A percentile compares a stretch with the other conserved stretches of the same genome.
phyloP scores from a whole-genome alignment of 2,113 vertebrate species.

The Dipodomys merriami region DNA sequence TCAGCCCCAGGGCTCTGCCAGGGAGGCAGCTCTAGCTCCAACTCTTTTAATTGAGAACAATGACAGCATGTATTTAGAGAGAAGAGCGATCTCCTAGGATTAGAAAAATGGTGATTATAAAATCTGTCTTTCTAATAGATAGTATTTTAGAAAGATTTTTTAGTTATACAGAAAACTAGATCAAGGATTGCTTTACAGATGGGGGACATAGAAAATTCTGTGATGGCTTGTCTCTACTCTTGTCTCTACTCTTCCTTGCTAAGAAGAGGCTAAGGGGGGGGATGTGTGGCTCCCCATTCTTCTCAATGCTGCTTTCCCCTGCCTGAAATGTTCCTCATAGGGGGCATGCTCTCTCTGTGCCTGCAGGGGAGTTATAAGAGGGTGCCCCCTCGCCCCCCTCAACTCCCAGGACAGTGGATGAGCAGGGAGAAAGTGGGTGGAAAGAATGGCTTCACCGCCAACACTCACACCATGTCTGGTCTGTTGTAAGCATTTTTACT shows the following conservation, averaged over 20 bases:
- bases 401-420: not conserved
- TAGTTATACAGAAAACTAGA: not conserved
- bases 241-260: not conserved
- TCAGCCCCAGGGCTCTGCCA: conserved; percentile 15
- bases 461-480: not conserved
- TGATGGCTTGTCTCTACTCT: not conserved
- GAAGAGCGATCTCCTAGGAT: not conserved
- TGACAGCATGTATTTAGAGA: not conserved
- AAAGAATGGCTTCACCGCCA: not conserved
- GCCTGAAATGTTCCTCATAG: not conserved
- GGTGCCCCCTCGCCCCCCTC: too few relatives aligned
- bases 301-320: not conserved
- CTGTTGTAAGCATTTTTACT: not conserved
- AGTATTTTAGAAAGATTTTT: conserved; percentile 12
- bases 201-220: not conserved
- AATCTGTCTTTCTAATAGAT: conserved; percentile 41
- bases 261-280: not conserved
- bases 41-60: conserved; percentile 53
- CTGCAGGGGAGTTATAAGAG: not conserved
- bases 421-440: not conserved
- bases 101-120: not conserved
- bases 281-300: not conserved
- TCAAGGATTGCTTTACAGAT: not conserved
- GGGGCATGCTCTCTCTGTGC: not conserved
- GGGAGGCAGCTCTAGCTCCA: not conserved